Base-by-base conservation (phyloP, 2,888 invertebrate genomes). In the Meliscaeva auricollis region DNA sequence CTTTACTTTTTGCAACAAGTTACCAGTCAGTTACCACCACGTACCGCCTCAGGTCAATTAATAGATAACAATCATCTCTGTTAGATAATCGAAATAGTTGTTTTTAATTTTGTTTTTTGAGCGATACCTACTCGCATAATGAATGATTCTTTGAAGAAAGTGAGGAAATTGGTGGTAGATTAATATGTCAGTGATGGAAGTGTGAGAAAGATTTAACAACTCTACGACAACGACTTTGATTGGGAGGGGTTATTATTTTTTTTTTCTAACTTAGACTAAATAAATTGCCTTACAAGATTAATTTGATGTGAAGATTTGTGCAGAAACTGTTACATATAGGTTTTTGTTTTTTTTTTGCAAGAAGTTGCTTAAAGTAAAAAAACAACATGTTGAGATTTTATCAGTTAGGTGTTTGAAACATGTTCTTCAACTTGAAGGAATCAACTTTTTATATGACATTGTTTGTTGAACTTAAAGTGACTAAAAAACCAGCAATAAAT, bases 21-120 rank as follows among this genome's bases (percentile, higher is more conserved):
- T 50, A 58, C 22, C 48, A n/a, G n/a, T n/a, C n/a, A n/a, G 82
- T 32, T 11, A 20, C 54, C 15, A 17, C 44, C 6, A 5, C 46
- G n/a, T 32, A n/a, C 35, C 38, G 84, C 81, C 85, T 68, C 48
- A 52, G 85, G 81, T 81, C 76, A 77, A 81, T 81, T 77, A 73
- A 77, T 80, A 58, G 79, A 7, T 48, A 58, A 35, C 35, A 38
- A 38, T 38, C 35, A 77, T 81, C 54, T 69, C 76, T 76, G 80
- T 85, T 85, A 85, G 81, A 77, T 85, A 85, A 85, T 81, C 81
- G 52, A 46, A 74, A 69, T 20, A 74, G 38, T 62, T 56, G 15
- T n/a, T 1, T 48, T 32, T 38, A 8, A 8, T 11, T 38, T 38
- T n/a, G n/a, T n/a, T 38, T 38, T 38, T 8, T 50, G 20, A 50